Base-by-base conservation (phyloP, 2,113 vertebrate genomes). In the Alosa alosa region DNA sequence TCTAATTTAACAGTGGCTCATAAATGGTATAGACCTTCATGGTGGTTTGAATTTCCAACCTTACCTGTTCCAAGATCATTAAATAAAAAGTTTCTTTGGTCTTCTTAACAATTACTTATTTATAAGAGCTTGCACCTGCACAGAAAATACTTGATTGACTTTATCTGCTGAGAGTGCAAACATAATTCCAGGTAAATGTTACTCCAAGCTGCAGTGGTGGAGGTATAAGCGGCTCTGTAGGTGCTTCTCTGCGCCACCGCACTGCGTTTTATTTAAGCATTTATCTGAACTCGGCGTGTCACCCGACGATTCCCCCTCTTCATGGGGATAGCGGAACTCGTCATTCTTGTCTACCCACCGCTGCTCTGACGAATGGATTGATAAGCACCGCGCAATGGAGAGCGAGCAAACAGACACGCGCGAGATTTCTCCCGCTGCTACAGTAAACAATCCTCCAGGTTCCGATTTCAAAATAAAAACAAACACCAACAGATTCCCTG, bases 311-410 rank as follows among this genome's bases (percentile, higher is more conserved):
- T 55, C 64, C 64, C 1, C 64, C 64, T 31, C n/a, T 31, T 25
- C n/a, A 11, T 11, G n/a, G 25, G 64, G 6, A 10, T 13, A 6
- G 1, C 22, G 10, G n/a, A 25, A 6, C 7, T 8, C 7, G n/a
- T 68, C 64, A 68, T 31, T 68, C n/a, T 68, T 22, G n/a, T 68
- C n/a, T 68, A 68, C 64, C 64, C 25, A 68, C 64, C n/a, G 64
- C 64, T 68, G 64, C 64, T 68, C 64, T 68, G 64, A 68, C 25
- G 64, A 68, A 31, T 68, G 64, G n/a, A 68, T 31, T 68, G n/a
- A 68, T 68, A 68, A 68, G 25, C 64, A 68, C 25, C 64, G 10
- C 9, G n/a, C 9, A 8, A 68, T 31, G 64, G 64, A 68, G n/a
- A 68, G n/a, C n/a, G n/a, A 31, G n/a, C 25, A 8, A 31, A 25